Percentiles rank a stretch among this genome's conserved stretches.
phyloP scores from a whole-genome alignment of 92 coral and sea anemone species.

The Desmophyllum pertusum region DNA sequence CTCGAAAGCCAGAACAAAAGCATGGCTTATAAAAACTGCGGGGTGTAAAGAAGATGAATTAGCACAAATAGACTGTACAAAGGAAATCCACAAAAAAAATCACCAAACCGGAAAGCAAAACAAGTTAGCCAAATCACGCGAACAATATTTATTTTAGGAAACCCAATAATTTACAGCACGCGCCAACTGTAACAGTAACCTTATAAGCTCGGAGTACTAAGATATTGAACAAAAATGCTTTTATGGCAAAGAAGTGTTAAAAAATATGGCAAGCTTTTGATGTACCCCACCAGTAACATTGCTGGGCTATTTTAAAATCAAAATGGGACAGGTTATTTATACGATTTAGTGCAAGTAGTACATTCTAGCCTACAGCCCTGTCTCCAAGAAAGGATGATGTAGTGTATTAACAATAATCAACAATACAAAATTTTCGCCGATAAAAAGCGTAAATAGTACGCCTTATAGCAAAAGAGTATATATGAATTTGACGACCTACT shows the following conservation, averaged over 20 bases:
- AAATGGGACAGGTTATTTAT: neutral
- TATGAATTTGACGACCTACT: neutral
- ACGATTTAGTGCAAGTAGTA: too few species aligned
- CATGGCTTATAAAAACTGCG: too few species aligned
- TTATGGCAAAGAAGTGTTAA: neutral
- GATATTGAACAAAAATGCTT: neutral
- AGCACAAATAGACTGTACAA: neutral
- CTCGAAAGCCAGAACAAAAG: too few species aligned
- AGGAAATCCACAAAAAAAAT: neutral
- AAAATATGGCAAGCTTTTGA: neutral
- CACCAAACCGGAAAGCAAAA: too few species aligned
- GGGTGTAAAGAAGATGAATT: too few species aligned
- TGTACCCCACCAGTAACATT: neutral
- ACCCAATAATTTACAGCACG: too few species aligned
- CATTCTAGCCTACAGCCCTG: neutral
- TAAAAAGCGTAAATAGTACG: neutral
- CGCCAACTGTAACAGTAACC: neutral
- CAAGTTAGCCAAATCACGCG: neutral
- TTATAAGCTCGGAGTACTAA: neutral
- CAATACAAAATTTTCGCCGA: neutral
- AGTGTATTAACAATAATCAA: neutral
- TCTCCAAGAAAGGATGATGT: neutral
- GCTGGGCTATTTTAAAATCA: neutral
- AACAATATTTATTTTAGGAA: neutral
- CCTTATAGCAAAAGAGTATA: neutral